Evolutionary conservation across 1,140 invertebrate genomes (phyloP).

Genomic region (Pseudobourletiella spinata): DNA sequence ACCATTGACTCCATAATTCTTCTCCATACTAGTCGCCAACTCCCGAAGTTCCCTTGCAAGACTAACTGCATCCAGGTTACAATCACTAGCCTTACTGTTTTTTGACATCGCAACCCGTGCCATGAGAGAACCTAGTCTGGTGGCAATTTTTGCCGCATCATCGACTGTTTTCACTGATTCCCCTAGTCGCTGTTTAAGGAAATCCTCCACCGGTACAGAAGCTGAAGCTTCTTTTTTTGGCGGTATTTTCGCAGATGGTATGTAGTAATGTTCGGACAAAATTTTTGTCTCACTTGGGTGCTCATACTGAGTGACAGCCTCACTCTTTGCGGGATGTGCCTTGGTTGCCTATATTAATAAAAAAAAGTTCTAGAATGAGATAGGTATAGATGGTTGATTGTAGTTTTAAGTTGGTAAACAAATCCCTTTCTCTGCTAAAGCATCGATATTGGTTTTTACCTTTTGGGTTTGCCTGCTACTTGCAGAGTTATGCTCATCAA

Average conservation of each 20-base stretch:
- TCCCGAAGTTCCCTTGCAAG: conserved; percentile 1
- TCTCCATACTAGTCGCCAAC: background rate
- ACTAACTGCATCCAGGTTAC: background rate
- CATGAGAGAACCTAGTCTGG: background rate
- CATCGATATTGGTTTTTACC: too few relatives aligned
- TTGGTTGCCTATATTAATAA: too few relatives aligned
- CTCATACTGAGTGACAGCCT: background rate
- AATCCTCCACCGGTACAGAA: background rate
- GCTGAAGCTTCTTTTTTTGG: background rate
- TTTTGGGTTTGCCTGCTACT: too few relatives aligned
- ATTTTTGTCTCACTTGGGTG: background rate
- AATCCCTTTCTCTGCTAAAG: too few relatives aligned
- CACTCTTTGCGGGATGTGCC: background rate
- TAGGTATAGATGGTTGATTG: too few relatives aligned
- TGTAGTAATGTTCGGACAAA: background rate
- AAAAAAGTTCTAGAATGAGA: too few relatives aligned
- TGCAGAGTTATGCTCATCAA: too few relatives aligned
- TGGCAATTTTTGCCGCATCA: background rate
- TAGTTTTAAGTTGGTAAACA: too few relatives aligned
- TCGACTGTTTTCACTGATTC: background rate
- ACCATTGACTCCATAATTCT: background rate
- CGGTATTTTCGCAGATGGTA: background rate
- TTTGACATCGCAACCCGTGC: background rate
- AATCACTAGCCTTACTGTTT: background rate
- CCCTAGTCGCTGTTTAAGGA: background rate